Base-by-base conservation (phyloP, 2,888 invertebrate species). In the Theristus sp. region DNA sequence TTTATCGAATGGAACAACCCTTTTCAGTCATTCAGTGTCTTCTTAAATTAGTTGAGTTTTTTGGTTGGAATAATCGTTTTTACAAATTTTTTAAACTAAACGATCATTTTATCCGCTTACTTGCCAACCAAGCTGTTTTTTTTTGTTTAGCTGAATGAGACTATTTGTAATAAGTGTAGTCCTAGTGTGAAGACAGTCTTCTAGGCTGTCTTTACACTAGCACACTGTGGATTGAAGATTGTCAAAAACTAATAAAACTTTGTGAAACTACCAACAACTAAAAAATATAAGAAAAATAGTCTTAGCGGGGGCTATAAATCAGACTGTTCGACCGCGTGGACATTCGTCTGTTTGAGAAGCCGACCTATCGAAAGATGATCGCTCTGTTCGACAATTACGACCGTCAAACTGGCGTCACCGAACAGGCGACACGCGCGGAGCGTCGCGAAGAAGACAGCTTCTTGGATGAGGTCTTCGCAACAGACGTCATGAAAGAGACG, bases 321-420 rank as follows among this genome's bases (percentile, higher is more conserved):
- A 61, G 61, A 6, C 49, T 61, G 1, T 58, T 61, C 24, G 22
- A 54, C 1, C 55, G 52, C 28, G 61, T 61, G 13, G 28, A 28
- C 28, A 13, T 22, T 1, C 1, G 24, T 2, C 22, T 61, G 20
- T 28, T 62, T 1, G 62, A 60, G n/a, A 64, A 64, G 46, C 65
- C 68, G 10, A 87, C 89, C 1, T 82, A 89, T 63, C 80, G 83
- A 65, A 84, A 83, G 69, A 80, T 90, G 66, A 73, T 82, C 55
- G 77, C 80, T 6, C 80, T 93, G 54, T 82, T 85, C 73, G 86
- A 93, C 73, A 91, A 93, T 75, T 93, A 90, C 73, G 83, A 87
- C 70, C 77, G 84, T 62, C 82, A 85, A 66, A 68, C 70, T 0
- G 71, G 71, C 56, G 64, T 46, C 65, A 70, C 59, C 6, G 71